These are phyloP conservation scores for Lamellibrachia satsuma DNA, from an alignment of 2,888 invertebrate species.

Conservation along the genomic window DNA sequence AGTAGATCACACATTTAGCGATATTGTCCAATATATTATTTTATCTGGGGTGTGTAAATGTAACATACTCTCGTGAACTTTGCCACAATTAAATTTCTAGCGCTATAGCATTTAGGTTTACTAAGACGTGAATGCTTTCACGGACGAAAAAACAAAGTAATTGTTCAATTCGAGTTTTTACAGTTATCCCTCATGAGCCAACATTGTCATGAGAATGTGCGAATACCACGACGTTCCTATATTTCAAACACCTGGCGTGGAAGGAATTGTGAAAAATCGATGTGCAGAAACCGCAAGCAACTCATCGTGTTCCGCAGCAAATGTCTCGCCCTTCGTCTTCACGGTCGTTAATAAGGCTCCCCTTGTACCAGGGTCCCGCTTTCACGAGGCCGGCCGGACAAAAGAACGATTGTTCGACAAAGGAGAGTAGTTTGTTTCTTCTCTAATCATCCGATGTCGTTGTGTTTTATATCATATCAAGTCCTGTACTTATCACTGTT, in stretches of 20 bases:
- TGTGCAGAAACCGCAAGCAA: neutral
- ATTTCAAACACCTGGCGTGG: neutral
- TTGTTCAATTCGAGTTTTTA: neutral
- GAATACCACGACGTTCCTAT: neutral
- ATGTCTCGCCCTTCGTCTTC: neutral
- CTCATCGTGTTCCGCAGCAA: constrained; percentile 8
- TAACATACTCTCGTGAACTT: too few relatives aligned
- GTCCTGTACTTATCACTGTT: too few relatives aligned
- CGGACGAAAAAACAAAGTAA: neutral
- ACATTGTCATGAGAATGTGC: neutral
- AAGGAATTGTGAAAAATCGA: neutral
- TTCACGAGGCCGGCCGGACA: neutral
- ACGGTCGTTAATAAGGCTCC: neutral
- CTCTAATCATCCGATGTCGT: neutral
- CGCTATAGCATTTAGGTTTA: too few relatives aligned
- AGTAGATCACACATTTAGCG: neutral
- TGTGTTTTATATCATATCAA: neutral
- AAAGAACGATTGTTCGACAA: neutral
- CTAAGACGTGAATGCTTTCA: too few relatives aligned
- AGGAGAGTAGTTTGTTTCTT: neutral
- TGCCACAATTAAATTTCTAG: too few relatives aligned
- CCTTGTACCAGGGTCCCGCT: neutral
- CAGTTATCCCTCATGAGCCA: neutral
- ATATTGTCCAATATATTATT: neutral
- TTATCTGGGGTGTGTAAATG: neutral